Conservation (phyloP, 2,113 vertebrate species). For the Telmatochromis brachygnathus region DNA sequence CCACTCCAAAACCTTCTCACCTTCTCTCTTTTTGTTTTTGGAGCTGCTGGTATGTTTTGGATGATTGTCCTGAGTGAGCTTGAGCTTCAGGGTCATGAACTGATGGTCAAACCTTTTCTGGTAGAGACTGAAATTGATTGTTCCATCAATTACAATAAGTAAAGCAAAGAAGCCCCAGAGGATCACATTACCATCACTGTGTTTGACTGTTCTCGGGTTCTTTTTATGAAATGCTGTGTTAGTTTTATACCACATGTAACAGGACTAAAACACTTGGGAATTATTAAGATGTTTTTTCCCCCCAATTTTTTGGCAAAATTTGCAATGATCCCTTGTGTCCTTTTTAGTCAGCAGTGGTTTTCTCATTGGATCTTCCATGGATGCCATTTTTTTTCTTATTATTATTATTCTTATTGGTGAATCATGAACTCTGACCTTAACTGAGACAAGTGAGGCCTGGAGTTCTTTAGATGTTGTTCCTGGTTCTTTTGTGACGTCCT, state of each 20-base stretch:
- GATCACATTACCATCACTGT: not conserved
- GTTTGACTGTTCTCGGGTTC: not conserved
- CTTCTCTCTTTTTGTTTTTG: not conserved
- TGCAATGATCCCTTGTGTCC: not conserved
- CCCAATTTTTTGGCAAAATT: not conserved
- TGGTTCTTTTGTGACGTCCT: not conserved
- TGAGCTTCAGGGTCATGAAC: not conserved
- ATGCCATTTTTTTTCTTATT: not conserved
- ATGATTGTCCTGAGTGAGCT: not conserved
- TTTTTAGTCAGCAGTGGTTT: not conserved
- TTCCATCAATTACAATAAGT: not conserved
- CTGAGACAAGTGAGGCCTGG: not conserved
- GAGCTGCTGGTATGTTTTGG: not conserved
- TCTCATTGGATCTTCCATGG: not conserved
- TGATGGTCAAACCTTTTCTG: not conserved
- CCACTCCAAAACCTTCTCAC: not conserved
- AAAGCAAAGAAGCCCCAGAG: not conserved
- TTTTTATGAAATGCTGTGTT: not conserved
- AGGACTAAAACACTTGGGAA: not conserved
- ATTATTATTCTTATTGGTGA: not conserved
- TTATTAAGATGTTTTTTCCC: fast-evolving
- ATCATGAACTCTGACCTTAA: not conserved
- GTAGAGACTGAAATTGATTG: not conserved
- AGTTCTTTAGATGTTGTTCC: not conserved
- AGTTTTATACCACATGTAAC: not conserved